Conservation (phyloP, 92 coral and sea anemone genomes). For the Palythoa grandiflora region DNA sequence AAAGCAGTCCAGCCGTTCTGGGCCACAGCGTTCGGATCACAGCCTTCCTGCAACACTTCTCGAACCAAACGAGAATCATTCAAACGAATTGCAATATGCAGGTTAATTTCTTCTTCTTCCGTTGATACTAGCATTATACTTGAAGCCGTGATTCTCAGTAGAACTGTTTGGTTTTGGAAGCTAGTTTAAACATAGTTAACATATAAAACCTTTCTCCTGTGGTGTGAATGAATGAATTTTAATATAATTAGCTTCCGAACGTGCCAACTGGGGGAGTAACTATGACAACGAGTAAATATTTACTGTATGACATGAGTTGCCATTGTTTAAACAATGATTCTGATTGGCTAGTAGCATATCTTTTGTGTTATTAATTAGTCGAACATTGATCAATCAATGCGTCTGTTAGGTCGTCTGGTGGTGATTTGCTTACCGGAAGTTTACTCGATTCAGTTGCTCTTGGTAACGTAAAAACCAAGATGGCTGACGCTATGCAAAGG, state of each 20-base stretch:
- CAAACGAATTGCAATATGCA: slow-evolving; percentile 69
- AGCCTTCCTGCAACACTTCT: slow-evolving; percentile 64
- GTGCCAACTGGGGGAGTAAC: slow-evolving; percentile 14
- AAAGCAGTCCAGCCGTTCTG: slow-evolving; percentile 75
- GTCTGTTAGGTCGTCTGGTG: slow-evolving; percentile 15
- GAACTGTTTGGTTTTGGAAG: slow-evolving; percentile 21
- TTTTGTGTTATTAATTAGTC: not conserved
- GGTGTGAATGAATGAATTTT: not conserved
- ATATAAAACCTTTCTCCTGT: not conserved
- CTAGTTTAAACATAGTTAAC: not conserved
- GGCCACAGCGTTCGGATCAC: slow-evolving; percentile 70
- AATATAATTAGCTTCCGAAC: not conserved
- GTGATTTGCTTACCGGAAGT: not conserved
- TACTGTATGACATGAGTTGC: slow-evolving; percentile 28
- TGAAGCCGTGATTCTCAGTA: not conserved
- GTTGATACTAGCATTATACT: slow-evolving; percentile 71
- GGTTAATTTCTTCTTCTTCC: slow-evolving; percentile 69
- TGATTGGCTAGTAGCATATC: slow-evolving; percentile 34
- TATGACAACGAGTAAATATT: slow-evolving; percentile 84
- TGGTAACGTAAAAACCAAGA: slow-evolving; percentile 68
- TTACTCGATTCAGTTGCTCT: slow-evolving; percentile 30
- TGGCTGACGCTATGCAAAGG: slow-evolving; percentile 59
- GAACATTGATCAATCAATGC: slow-evolving; percentile 26
- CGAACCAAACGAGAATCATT: slow-evolving; percentile 60
- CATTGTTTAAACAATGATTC: not conserved